Percentiles rank a stretch among this genome's conserved stretches.
phyloP scores from a whole-genome alignment of 2,113 vertebrate genomes.

The Microtus oregoni region DNA sequence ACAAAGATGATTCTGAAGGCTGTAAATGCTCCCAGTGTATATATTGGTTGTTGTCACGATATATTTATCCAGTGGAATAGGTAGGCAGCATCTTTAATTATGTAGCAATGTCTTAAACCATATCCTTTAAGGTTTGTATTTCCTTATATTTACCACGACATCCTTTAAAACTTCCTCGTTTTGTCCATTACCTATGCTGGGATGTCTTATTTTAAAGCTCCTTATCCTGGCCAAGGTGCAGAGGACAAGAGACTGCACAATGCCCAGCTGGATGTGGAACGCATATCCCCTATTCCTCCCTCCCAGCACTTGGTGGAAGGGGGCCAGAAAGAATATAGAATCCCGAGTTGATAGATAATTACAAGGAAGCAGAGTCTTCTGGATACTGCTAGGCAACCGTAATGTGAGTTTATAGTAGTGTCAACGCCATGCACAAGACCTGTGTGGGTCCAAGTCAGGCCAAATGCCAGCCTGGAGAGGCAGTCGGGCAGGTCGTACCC shows the following conservation, averaged over 20 bases:
- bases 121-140: neutral
- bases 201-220: neutral
- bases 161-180: neutral
- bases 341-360: neutral
- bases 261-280: neutral
- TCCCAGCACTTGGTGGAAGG: neutral
- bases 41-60: neutral
- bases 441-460: neutral
- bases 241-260: too few species aligned
- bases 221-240: neutral
- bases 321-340: neutral
- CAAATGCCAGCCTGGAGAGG: neutral
- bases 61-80: neutral
- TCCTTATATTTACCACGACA: neutral
- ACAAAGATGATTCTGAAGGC: slow-evolving; percentile 1
- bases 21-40: neutral
- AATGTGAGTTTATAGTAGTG: neutral
- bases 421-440: neutral
- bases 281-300: too few species aligned
- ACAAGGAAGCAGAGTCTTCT: neutral
- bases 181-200: neutral
- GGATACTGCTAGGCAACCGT: neutral
- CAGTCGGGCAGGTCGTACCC: neutral
- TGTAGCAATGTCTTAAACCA: neutral
- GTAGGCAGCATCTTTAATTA: neutral